A percentile compares a stretch with the other conserved stretches of the same genome.
Evolutionary conservation across 2,888 invertebrate species (phyloP).

Genomic region (Caprella mutica): DNA sequence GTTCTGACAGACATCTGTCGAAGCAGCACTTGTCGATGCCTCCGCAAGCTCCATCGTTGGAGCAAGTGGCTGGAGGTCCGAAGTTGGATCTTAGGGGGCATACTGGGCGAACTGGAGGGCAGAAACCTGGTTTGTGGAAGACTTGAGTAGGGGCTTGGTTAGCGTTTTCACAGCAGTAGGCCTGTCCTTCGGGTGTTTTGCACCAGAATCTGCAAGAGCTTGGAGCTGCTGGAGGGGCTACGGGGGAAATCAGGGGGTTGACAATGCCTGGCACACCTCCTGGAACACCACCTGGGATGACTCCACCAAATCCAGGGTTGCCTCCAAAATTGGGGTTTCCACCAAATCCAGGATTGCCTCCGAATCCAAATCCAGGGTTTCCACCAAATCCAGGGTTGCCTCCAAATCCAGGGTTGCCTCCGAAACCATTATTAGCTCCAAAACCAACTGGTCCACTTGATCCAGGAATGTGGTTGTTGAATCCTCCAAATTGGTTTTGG

Average conservation of each 20-base stretch:
- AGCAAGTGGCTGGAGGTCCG: slow-evolving; percentile 6
- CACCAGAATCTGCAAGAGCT: slow-evolving; percentile 5
- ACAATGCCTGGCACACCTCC: not conserved
- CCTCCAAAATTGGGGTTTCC: not conserved
- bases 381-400: not conserved
- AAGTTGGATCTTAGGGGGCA: not conserved
- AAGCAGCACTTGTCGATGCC: slow-evolving; percentile 10
- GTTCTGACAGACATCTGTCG: slow-evolving; percentile 11
- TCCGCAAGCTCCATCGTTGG: slow-evolving; percentile 3
- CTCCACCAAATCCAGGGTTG: not conserved
- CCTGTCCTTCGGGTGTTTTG: not conserved
- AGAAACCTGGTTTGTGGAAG: not conserved
- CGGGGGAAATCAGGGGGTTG: too few species aligned
- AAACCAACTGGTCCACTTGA: not conserved
- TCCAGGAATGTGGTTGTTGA: not conserved
- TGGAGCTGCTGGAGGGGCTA: slow-evolving; percentile 3
- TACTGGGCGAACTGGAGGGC: slow-evolving; percentile 3
- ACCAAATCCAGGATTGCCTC: not conserved
- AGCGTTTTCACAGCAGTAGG: slow-evolving; percentile 6
- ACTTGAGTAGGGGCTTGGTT: not conserved
- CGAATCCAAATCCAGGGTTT: not conserved
- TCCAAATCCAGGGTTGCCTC: not conserved
- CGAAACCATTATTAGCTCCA: not conserved
- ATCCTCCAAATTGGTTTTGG: too few species aligned
- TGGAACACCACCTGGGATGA: not conserved